Conservation (phyloP, 2,888 invertebrate genomes). For the Plagiodera versicolora region DNA sequence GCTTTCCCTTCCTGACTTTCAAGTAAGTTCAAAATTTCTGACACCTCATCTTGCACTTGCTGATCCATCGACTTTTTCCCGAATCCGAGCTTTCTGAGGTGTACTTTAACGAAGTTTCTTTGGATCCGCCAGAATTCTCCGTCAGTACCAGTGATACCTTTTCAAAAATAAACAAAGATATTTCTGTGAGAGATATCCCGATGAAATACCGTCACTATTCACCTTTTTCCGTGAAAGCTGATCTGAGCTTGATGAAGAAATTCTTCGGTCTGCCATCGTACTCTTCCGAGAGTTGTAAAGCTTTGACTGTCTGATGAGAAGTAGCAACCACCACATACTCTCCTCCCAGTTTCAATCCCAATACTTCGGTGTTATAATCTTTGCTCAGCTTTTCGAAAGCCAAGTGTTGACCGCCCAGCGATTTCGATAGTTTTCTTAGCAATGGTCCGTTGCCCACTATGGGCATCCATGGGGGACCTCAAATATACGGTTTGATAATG, state of each 20-base stretch:
- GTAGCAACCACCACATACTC: conserved; percentile 60
- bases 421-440: conserved; percentile 47
- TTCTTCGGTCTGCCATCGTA: conserved; percentile 69
- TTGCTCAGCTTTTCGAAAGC: conserved; percentile 57
- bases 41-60: conserved; percentile 58
- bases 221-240: conserved; percentile 65
- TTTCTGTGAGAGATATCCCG: neutral
- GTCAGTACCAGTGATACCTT: conserved; percentile 63
- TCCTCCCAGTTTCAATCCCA: conserved; percentile 62
- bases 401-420: conserved; percentile 58
- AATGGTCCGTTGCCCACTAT: conserved; percentile 52
- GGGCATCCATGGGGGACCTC: conserved; percentile 58
- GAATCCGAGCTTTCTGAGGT: conserved; percentile 58
- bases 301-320: conserved; percentile 57
- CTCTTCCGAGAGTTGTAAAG: conserved; percentile 61
- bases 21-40: conserved; percentile 49
- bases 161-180: conserved; percentile 14
- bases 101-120: conserved; percentile 57
- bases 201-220: neutral
- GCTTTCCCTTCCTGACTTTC: conserved; percentile 33
- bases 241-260: conserved; percentile 64
- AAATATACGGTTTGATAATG: no score
- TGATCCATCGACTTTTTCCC: conserved; percentile 57
- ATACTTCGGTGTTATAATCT: conserved; percentile 57
- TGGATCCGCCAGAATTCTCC: conserved; percentile 60